phyloP scores from a whole-genome alignment of 1,140 invertebrate genomes.

The Nymphalis io region DNA sequence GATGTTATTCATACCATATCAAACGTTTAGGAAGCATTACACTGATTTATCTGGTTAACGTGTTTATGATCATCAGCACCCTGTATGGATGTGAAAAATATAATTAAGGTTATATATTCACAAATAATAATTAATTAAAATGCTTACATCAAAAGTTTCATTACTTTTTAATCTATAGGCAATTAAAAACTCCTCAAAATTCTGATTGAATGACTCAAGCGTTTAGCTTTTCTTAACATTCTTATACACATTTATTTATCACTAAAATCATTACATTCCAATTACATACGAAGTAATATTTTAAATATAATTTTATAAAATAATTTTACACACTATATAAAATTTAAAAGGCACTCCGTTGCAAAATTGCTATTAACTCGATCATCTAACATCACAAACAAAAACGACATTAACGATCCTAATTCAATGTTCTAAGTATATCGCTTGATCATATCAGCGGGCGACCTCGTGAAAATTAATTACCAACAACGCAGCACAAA shows the following conservation, averaged over 20 bases:
- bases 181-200: too few relatives aligned
- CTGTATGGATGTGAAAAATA: slow-evolving; percentile 3
- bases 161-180: too few relatives aligned
- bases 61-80: slow-evolving; percentile 29
- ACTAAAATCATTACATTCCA: too few relatives aligned
- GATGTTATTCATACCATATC: slow-evolving; percentile 76
- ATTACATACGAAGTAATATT: too few relatives aligned
- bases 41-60: slow-evolving; percentile 54
- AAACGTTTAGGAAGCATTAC: slow-evolving; percentile 74
- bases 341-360: background rate
- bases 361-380: slow-evolving; percentile 1
- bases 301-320: too few relatives aligned
- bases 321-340: too few relatives aligned
- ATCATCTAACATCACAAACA: background rate
- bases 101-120: background rate
- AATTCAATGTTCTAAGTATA: slow-evolving; percentile 35
- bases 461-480: slow-evolving; percentile 65
- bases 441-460: slow-evolving; percentile 33
- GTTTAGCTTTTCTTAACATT: too few relatives aligned
- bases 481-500: slow-evolving; percentile 64
- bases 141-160: too few relatives aligned
- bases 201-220: too few relatives aligned
- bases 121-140: background rate
- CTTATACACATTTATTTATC: too few relatives aligned
- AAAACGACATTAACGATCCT: slow-evolving; percentile 16